Evolutionary conservation across 2,888 invertebrate species (phyloP), one percentile per base, ranked within the genome.

Genomic region (Trichopria drosophilae): DNA sequence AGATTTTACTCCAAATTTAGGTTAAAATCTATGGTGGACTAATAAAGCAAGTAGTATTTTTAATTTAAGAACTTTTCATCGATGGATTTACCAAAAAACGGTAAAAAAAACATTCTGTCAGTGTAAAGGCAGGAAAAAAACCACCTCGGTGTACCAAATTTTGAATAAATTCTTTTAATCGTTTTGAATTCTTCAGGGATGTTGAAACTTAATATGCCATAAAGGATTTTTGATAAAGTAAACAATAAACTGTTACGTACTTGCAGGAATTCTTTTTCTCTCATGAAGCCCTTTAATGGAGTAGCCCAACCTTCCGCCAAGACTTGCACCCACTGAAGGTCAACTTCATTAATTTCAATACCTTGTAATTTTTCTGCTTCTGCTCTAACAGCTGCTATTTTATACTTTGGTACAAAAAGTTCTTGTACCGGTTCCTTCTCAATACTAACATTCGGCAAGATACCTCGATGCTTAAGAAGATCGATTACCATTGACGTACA

Each of bases 281-380:
- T 81, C 98, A 98, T 99, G 71, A 99, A 98, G 15, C 98, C 98
- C 66, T 83, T 85, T 7, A 99, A 79, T 0, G 98, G 98, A 54
- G 88, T 85, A 0, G 96, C 97, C 98, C 98, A 98, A 1, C 98
- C 98, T 79, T 98, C 98, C 1, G 93, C 85, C 16, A 98, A 76
- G 3, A 98, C 88, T 82, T 84, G 94, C 2, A 97, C 81, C 98
- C 98, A 98, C 76, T 98, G 96, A 52, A 95, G 76, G 75, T 98
- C 97, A 19, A 98, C 77, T 37, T 82, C 79, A 24, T 78, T 83
- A 54, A 97, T 85, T 12, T 88, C 82, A 10, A 97, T 77, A 19
- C 81, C 77, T 4, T 87, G 87, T 51, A 93, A 78, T 16, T 80
- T 77, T 13, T 80, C 78, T 0, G 90, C 87, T 72, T 93, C 91